Evolutionary conservation across 2,888 invertebrate genomes (phyloP).

Genomic region (Cheilosia vernalis): DNA sequence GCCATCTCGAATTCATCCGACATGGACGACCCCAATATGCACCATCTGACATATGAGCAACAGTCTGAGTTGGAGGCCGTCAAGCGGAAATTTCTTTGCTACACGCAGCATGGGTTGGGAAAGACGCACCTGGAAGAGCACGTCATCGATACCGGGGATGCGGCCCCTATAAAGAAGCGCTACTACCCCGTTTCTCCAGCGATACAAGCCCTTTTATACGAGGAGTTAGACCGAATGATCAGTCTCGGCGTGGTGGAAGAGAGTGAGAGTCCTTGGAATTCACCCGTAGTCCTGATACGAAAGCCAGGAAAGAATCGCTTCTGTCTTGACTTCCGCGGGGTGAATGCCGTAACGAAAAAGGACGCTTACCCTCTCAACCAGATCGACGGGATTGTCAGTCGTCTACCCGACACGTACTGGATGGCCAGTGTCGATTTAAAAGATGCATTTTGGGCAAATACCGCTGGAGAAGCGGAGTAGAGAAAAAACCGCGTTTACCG

Average conservation of each 20-base stretch:
- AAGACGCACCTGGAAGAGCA: slow-evolving; percentile 29
- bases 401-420: background rate
- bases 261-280: slow-evolving; percentile 41
- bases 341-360: background rate
- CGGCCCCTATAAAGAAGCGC: slow-evolving; percentile 60
- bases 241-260: slow-evolving; percentile 52
- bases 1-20: background rate
- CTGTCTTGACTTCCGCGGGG: slow-evolving; percentile 76
- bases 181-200: slow-evolving; percentile 71
- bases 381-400: slow-evolving; percentile 8
- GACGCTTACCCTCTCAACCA: slow-evolving; percentile 27
- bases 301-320: slow-evolving; percentile 17
- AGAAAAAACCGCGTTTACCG: slow-evolving; percentile 50
- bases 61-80: background rate
- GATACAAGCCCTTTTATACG: slow-evolving; percentile 62
- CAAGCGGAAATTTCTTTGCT: slow-evolving; percentile 1
- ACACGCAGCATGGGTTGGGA: slow-evolving; percentile 31
- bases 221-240: slow-evolving; percentile 79
- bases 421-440: no score
- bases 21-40: background rate
- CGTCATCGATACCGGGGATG: slow-evolving; percentile 53
- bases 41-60: slow-evolving; percentile 5
- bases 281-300: no score
- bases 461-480: slow-evolving; percentile 3
- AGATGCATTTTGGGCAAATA: no score